These are phyloP conservation scores for Pardalotus punctatus DNA, from an alignment of 2,113 vertebrate species.

Conservation along the genomic window DNA sequence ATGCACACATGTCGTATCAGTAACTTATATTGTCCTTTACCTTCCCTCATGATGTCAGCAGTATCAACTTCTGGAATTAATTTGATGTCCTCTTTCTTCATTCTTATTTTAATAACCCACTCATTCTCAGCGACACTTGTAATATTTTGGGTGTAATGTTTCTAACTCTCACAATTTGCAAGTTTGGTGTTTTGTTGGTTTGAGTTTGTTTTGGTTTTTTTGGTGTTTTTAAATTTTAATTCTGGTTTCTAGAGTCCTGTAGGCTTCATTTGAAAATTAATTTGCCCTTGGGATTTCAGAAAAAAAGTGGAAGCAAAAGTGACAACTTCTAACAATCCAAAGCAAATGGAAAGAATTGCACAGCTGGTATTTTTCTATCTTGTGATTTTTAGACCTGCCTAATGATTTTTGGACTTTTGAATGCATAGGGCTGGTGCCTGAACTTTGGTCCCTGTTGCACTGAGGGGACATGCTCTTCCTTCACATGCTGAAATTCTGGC, in stretches of 20 bases:
- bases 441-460: neutral
- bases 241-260: neutral
- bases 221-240: neutral
- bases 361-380: neutral
- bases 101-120: neutral
- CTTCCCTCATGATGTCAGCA: neutral
- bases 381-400: neutral
- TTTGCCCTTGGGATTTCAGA: neutral
- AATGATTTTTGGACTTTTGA: neutral
- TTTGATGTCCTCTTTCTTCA: neutral
- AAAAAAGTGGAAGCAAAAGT: neutral
- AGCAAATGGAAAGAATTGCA: neutral
- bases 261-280: neutral
- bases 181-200: neutral
- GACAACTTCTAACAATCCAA: neutral
- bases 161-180: neutral
- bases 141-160: neutral
- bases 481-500: neutral
- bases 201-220: neutral
- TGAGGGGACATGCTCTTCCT: neutral
- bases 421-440: neutral
- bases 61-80: constrained; percentile 26
- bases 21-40: constrained; percentile 17
- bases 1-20: neutral
- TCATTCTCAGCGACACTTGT: neutral